Evolutionary conservation across 30 jellyfish, hydroid and myxozoan genomes (phyloP), one percentile per base, ranked within the genome.

Genomic region (Rhopilema esculentum): DNA sequence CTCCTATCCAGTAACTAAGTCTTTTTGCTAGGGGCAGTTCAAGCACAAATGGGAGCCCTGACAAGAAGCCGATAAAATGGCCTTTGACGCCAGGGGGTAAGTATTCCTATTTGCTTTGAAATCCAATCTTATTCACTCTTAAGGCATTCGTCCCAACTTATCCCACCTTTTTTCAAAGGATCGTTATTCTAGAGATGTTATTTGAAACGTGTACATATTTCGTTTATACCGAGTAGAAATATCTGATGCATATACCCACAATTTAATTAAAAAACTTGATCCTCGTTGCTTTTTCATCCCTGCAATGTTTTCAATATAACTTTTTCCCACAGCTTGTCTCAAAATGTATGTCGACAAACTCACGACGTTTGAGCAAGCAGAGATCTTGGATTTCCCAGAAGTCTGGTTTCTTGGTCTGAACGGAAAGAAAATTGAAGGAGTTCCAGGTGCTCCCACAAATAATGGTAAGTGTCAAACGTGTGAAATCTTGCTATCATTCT

Each of bases 361-460:
- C 80, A 93, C 98, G 1, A 87, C 97, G 8, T 93, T 93, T 69
- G 98, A 93, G 71, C 98, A 93, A 75, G 97, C 98, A 21, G 98
- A 93, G 79, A 87, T 93, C 32, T 84, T 93, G 19, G 98, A 93
- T 64, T 93, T 87, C 69, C 97, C 98, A 15, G 98, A 87, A 69
- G 80, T 93, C 63, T 93, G 98, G 98, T 93, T 87, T 53, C 89
- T 93, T 29, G 98, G 98, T 25, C 67, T 88, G 82, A 92, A 93
- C 48, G 93, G 93, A 26, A 93, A 83, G 89, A 93, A 93, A 61
- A 88, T 93, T 25, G 98, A 93, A 67, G 98, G 97, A 22, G 98
- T 93, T 20, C 97, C 98, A 16, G 98, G 98, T 48, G 98, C 98
- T 1, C 97, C 97, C 17, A 82, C 92, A 51, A 93, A 93, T 69